A percentile compares a stretch with the other conserved stretches of the same genome.
phyloP scores from a whole-genome alignment of 2,888 invertebrate genomes.

The Spicauda simplicius region DNA sequence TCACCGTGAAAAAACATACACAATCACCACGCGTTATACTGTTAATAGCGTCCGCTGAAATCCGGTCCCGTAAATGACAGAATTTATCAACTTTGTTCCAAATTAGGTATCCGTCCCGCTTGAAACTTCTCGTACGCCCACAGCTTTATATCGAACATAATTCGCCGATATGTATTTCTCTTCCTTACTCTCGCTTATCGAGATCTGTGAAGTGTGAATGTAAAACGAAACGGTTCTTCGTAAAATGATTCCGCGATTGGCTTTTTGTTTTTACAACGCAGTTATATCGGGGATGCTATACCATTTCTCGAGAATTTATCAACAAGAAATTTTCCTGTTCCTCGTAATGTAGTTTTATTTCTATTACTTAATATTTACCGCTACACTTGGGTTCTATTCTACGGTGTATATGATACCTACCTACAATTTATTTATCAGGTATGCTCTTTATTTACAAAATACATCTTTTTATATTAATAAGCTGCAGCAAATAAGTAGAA shows the following conservation, averaged over 20 bases:
- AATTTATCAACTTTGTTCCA: slow-evolving; percentile 35
- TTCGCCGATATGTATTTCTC: slow-evolving; percentile 56
- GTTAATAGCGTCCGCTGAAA: slow-evolving; percentile 47
- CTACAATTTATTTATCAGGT: no score
- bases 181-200: slow-evolving; percentile 61
- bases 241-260: slow-evolving; percentile 51
- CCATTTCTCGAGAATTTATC: slow-evolving; percentile 29
- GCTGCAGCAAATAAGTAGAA: neutral
- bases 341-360: slow-evolving; percentile 20
- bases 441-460: no score
- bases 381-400: no score
- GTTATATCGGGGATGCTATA: slow-evolving; percentile 16
- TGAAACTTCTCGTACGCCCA: slow-evolving; percentile 9
- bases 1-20: slow-evolving; percentile 70
- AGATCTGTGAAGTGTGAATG: slow-evolving; percentile 70
- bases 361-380: neutral
- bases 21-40: slow-evolving; percentile 59
- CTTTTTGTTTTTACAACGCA: slow-evolving; percentile 49
- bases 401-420: no score
- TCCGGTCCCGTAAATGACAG: slow-evolving; percentile 30
- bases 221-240: slow-evolving; percentile 60
- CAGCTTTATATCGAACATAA: slow-evolving; percentile 56
- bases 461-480: no score
- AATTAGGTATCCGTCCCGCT: slow-evolving; percentile 27
- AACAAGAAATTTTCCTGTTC: slow-evolving; percentile 30